Evolutionary conservation across 2,797 vertebrate genomes (phyloP), one percentile per base, ranked within the genome.

Genomic region (Mallotus villosus): DNA sequence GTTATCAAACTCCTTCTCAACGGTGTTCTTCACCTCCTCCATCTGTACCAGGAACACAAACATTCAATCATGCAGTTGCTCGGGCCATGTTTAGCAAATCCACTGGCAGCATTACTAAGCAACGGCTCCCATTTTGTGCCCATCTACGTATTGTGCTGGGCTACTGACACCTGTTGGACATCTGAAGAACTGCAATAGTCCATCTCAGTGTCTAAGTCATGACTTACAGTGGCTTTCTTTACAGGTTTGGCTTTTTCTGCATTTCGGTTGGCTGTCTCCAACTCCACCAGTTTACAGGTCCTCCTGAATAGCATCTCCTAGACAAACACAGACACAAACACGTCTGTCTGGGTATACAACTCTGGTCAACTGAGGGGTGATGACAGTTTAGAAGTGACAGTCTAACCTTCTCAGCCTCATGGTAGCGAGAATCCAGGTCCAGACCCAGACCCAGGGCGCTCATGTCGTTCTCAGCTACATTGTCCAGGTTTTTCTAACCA

Each of bases 301-400:
- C 92, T 92, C 73, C 92, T 91, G 82, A 93, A 93, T 62, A 94
- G 89, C 93, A 94, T 94, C 67, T 93, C 93, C 93, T 94, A 78
- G 2, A 55, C 25, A 67, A 8, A 16, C 58, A 73, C 4, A 73
- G 5, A 49, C n/a, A 37, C 7, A 24, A 6, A 60, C 58, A 22
- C n/a, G 19, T 55, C 16, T 17, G 2, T n/a, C 19, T 17, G 51
- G 51, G 17, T 55, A n/a, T 55, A 6, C 1, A 55, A 55, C 17
- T 55, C 51, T 55, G 16, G 51, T 46, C 41, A 46, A 27, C 46
- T 27, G 11, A 25, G 3, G n/a, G 9, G 41, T 11, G 41, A 46
- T 46, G 41, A 46, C 9, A 12, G 41, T 46, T 46, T 46, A 14
- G 9, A 46, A 46, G 41, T 46, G 41, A 1, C 25, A 14, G 59